A percentile compares a stretch with the other conserved stretches of the same genome.
Conservation (phyloP, 2,797 vertebrate genomes). For the Potorous gilbertii region DNA sequence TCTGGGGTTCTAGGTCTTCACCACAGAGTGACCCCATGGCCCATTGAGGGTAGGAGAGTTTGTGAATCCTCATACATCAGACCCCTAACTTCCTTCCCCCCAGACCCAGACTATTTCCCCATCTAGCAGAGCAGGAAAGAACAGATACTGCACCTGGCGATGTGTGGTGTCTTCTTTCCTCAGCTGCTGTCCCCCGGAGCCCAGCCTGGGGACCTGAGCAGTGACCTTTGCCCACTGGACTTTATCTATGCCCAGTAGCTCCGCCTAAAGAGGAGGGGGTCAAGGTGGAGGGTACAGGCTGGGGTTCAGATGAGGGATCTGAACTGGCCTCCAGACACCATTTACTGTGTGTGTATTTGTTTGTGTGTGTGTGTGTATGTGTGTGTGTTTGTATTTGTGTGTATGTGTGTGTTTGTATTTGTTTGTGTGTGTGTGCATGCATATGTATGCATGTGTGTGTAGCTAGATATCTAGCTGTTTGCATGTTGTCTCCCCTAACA, state of each 20-base stretch:
- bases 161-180: not conserved
- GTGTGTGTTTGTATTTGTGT: too few species aligned
- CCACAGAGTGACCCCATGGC: not conserved
- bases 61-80: not conserved
- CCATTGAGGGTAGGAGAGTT: not conserved
- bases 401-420: too few species aligned
- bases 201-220: not conserved
- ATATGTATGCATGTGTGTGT: too few species aligned
- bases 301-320: not conserved
- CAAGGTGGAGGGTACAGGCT: not conserved
- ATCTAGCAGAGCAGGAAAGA: fast-evolving
- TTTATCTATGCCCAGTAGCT: not conserved
- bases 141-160: not conserved
- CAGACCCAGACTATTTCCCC: not conserved
- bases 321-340: not conserved
- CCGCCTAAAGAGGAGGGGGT: not conserved
- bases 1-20: not conserved
- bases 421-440: too few species aligned
- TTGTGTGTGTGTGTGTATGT: too few species aligned
- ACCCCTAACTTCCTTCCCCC: not conserved
- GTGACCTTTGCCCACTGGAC: not conserved
- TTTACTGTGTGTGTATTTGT: not conserved
- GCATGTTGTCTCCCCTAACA: too few species aligned
- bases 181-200: not conserved
- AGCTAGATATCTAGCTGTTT: too few species aligned